Evolutionary conservation across 2,797 vertebrate genomes (phyloP), one percentile per base, ranked within the genome.

Genomic region (Cyclura pinguis): DNA sequence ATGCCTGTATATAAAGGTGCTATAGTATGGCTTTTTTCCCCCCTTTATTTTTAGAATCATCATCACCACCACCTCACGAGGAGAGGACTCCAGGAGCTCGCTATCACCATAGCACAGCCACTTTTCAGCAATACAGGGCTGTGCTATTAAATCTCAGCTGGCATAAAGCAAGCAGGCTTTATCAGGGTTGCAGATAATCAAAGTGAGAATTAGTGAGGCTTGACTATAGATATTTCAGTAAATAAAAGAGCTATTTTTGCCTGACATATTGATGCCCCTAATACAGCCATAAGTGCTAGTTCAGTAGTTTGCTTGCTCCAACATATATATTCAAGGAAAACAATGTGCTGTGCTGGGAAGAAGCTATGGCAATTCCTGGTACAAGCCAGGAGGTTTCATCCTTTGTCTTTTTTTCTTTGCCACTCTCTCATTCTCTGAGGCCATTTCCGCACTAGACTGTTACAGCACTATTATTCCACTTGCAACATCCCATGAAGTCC

Each of bases 161-260:
- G 91, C 85, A 80, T 42, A 52, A 78, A 87, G 80, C 91, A 0
- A 38, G 32, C 47, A 42, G 64, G 22, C 74, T 93, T 95, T 95
- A 93, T 94, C 89, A 93, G 78, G 91, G 94, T 76, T 92, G 89
- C 82, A 72, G 92, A 94, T 93, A 0, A 95, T 89, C 0, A 4
- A 89, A 91, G 80, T 90, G 92, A 95, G 94, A 94, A 96, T 94
- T 92, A 92, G 85, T 5, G 0, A 92, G 84, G 89, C 86, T 91
- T 93, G 84, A 92, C 94, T 95, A 59, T 91, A 93, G 91, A 90
- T 89, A 82, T 83, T 95, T 93, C 89, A 93, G 89, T 93, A 93
- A 93, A 91, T 91, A 89, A 93, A 94, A 80, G 64, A 93, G 83
- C 85, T 90, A 76, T 0, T 93, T 96, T 94, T 94, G n/a, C 91